These are phyloP conservation scores for Drosophila merina DNA, from an alignment of 2,888 invertebrate genomes.

Conservation along the genomic window DNA sequence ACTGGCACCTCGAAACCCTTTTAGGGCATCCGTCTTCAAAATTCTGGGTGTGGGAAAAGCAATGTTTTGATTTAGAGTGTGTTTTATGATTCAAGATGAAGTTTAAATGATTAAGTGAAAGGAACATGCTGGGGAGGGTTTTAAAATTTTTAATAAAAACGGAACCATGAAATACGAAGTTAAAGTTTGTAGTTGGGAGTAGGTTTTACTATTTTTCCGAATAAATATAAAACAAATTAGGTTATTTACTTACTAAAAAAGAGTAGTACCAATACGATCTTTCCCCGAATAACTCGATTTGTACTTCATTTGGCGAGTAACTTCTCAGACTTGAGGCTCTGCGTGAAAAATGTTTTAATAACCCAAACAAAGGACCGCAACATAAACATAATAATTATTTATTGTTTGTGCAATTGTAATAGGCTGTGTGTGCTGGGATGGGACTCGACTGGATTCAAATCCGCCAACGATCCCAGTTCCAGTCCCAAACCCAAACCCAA, in stretches of 20 bases:
- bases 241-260: too few relatives aligned
- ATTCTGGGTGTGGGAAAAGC: conserved; percentile 17
- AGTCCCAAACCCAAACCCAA: background rate
- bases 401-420: conserved; percentile 45
- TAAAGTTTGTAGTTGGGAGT: too few relatives aligned
- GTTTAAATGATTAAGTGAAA: background rate
- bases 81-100: conserved; percentile 1
- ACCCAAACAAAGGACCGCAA: conserved; percentile 39
- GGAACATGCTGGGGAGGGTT: background rate
- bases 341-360: conserved; percentile 43
- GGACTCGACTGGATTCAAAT: conserved; percentile 19
- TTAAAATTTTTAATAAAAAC: background rate
- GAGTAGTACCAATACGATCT: too few relatives aligned
- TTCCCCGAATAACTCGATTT: too few relatives aligned
- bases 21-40: conserved; percentile 6
- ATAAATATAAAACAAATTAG: too few relatives aligned
- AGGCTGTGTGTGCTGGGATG: conserved; percentile 30
- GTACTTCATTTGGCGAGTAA: background rate
- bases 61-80: conserved; percentile 32
- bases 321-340: conserved; percentile 14
- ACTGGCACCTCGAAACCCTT: conserved; percentile 41
- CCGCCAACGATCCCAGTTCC: conserved; percentile 18
- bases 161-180: too few relatives aligned
- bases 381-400: conserved; percentile 48
- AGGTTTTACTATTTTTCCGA: too few relatives aligned